A percentile compares a stretch with the other conserved stretches of the same genome.
phyloP scores from a whole-genome alignment of 2,113 vertebrate genomes.

The Sterrhoptilus dennistouni region DNA sequence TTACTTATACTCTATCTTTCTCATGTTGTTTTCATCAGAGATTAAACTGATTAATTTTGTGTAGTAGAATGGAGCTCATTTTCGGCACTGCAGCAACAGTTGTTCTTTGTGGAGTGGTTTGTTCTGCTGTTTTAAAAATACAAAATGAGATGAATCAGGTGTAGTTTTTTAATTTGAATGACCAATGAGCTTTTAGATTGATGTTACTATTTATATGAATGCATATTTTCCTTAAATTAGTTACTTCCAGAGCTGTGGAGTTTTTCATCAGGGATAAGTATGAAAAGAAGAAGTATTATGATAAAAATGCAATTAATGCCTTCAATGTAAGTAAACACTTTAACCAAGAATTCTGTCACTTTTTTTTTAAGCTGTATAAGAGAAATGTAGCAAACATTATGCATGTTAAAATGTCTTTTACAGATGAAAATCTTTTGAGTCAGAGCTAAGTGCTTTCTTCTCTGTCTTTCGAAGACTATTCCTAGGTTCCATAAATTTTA shows the following conservation, averaged over 20 bases:
- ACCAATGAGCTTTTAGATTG: background rate
- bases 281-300: slow-evolving; percentile 95
- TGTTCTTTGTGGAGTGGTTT: background rate
- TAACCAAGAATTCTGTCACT: background rate
- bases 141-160: background rate
- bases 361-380: background rate
- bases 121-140: background rate
- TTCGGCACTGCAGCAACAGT: background rate
- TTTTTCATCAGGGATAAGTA: slow-evolving; percentile 99
- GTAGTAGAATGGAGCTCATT: background rate
- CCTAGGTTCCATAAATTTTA: background rate
- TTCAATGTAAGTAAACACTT: slow-evolving; percentile 84
- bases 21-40: background rate
- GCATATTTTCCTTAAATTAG: slow-evolving; percentile 78
- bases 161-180: background rate
- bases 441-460: background rate
- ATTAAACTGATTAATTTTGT: background rate
- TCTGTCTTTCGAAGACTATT: background rate
- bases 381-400: background rate
- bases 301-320: slow-evolving; percentile 84
- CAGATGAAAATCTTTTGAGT: background rate
- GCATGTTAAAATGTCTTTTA: background rate
- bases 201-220: background rate
- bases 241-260: slow-evolving; percentile 91
- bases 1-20: background rate